Percentiles rank a stretch among this genome's conserved stretches.
phyloP scores from a whole-genome alignment of 2,113 vertebrate species.

The Opisthocomus hoazin region DNA sequence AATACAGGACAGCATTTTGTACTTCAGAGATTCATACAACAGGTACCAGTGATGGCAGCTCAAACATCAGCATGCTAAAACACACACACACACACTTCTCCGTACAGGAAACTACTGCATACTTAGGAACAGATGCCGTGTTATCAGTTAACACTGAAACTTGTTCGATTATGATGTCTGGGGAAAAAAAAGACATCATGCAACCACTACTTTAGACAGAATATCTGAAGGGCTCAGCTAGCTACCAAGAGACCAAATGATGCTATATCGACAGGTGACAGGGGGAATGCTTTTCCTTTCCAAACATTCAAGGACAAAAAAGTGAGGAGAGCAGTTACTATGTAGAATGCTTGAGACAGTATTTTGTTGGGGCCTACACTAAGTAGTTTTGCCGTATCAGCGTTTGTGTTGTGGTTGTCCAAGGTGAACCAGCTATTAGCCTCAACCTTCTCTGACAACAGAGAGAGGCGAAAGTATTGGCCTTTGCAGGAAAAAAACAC shows the following conservation, averaged over 20 bases:
- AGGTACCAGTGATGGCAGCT: neutral
- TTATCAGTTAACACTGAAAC: neutral
- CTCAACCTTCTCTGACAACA: neutral
- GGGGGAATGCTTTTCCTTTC: neutral
- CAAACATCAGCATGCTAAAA: neutral
- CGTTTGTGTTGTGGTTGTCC: neutral
- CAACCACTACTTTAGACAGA: neutral
- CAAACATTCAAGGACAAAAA: neutral
- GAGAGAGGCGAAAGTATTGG: neutral
- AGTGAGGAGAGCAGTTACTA: neutral
- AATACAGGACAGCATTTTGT: neutral
- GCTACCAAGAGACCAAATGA: neutral
- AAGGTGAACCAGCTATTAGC: neutral
- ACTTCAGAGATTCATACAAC: neutral
- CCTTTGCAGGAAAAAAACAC: neutral
- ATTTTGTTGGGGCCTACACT: neutral
- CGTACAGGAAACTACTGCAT: neutral
- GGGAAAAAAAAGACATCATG: neutral
- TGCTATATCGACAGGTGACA: neutral
- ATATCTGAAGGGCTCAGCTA: neutral
- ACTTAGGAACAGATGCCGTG: fast-evolving
- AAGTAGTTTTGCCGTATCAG: neutral
- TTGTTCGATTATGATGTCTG: neutral
- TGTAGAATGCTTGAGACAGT: neutral
- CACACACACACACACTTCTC: neutral